Conservation (phyloP, 2,888 invertebrate genomes). For the Stegophylla sp. region DNA sequence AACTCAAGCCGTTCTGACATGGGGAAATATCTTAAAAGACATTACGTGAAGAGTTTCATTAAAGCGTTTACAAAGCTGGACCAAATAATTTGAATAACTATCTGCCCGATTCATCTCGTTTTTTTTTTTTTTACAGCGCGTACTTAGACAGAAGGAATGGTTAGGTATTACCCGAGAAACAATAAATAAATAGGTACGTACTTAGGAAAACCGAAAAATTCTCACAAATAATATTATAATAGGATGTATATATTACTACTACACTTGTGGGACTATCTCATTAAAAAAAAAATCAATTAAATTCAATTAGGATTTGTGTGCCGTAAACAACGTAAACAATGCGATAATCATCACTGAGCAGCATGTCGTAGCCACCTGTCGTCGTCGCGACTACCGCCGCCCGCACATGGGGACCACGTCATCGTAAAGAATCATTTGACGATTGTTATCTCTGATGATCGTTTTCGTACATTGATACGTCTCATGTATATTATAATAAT, state of each 20-base stretch:
- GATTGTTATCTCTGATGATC: constrained; percentile 3
- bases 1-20: background rate
- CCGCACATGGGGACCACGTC: background rate
- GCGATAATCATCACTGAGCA: background rate
- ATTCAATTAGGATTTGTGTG: constrained; percentile 12
- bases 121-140: background rate
- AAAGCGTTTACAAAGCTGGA: background rate
- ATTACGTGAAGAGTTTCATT: background rate
- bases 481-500: no score
- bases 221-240: no score
- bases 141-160: no score
- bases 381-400: background rate
- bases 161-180: background rate
- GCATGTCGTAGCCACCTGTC: no score
- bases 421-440: constrained; percentile 6
- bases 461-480: background rate
- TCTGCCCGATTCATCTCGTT: background rate
- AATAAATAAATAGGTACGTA: background rate
- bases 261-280: background rate
- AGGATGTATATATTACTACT: background rate
- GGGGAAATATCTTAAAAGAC: background rate
- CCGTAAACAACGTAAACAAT: background rate
- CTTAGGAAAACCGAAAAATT: background rate
- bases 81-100: background rate
- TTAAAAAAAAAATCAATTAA: background rate